Conservation (phyloP, 2,797 vertebrate genomes). For the Mus minutoides region DNA sequence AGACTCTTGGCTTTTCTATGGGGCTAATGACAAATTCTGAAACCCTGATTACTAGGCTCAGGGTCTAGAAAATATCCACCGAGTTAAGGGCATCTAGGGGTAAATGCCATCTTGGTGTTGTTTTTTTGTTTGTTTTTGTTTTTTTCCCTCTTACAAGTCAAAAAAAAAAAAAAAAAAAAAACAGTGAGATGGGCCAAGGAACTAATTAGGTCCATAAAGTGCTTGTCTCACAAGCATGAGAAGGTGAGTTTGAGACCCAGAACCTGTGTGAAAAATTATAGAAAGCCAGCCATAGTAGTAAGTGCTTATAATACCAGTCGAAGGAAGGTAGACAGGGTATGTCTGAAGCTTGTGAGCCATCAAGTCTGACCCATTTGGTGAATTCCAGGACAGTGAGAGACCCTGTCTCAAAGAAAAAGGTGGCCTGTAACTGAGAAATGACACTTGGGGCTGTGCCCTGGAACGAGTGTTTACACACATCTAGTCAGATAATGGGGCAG, state of each 20-base stretch:
- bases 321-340: neutral
- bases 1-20: neutral
- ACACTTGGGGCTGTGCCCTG: neutral
- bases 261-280: neutral
- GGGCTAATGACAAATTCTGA: neutral
- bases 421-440: neutral
- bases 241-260: neutral
- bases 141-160: neutral
- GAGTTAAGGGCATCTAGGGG: neutral
- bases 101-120: neutral
- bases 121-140: neutral
- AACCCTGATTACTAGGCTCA: neutral
- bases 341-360: neutral
- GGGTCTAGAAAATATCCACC: neutral
- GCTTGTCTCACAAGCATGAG: neutral
- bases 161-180: neutral
- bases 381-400: neutral
- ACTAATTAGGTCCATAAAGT: neutral
- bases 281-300: neutral
- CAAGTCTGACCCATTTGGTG: neutral
- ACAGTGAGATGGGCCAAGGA: neutral
- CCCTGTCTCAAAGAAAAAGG: neutral
- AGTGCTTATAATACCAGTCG: neutral
- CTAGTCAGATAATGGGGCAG: neutral
- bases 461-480: neutral